A percentile compares a stretch with the other conserved stretches of the same genome.
phyloP scores from a whole-genome alignment of 2,888 invertebrate genomes.

The Drosophila robusta region DNA sequence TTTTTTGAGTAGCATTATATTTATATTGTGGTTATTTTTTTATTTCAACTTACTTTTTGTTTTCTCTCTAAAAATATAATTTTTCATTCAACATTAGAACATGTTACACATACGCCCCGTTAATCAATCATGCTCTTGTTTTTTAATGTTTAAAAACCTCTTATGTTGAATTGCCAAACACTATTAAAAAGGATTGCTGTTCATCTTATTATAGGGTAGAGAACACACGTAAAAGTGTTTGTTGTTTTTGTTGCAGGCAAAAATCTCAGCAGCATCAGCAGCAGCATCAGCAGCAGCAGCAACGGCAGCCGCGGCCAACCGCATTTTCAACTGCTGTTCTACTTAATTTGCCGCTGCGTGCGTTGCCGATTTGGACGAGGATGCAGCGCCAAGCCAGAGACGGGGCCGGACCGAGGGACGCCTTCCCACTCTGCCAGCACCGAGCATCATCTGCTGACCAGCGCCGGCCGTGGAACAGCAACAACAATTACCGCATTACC shows the following conservation, averaged over 20 bases:
- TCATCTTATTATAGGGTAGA: conserved; percentile 23
- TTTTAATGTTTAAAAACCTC: neutral
- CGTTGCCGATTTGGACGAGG: conserved; percentile 65
- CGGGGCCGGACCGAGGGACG: conserved; percentile 16
- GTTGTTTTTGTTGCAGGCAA: conserved; percentile 30
- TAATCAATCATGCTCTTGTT: no score
- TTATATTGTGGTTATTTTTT: no score
- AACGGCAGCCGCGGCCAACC: conserved; percentile 48
- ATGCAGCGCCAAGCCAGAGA: conserved; percentile 23
- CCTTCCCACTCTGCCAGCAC: conserved; percentile 20
- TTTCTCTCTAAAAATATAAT: no score
- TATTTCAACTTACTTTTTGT: no score
- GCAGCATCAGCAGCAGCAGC: conserved; percentile 34
- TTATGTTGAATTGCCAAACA: neutral
- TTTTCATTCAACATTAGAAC: no score
- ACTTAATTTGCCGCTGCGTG: conserved; percentile 79
- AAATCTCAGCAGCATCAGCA: conserved; percentile 51
- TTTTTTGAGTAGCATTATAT: no score
- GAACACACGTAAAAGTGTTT: conserved; percentile 19
- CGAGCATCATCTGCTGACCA: conserved; percentile 38
- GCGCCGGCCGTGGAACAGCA: conserved; percentile 44
- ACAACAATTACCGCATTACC: conserved; percentile 80
- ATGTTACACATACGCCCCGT: conserved; percentile 19
- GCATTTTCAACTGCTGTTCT: conserved; percentile 74
- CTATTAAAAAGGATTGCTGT: neutral